phyloP scores from a whole-genome alignment of 2,797 vertebrate species.

The Myotis planiceps region DNA sequence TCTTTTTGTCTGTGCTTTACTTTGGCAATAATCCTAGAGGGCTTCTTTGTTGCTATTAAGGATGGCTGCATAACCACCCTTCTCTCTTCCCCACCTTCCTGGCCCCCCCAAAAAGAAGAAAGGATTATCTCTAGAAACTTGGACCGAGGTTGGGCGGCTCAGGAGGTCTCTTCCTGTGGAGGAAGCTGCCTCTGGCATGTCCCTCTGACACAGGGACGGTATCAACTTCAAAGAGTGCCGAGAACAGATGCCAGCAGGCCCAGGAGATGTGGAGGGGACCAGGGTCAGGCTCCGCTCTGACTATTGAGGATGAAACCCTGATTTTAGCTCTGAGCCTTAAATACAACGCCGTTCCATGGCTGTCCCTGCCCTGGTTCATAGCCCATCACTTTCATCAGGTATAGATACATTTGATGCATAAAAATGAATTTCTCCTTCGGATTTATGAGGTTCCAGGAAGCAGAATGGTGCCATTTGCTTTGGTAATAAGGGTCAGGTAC shows the following conservation, averaged over 20 bases:
- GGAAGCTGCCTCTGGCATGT: slow-evolving; percentile 83
- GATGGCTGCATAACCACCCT: neutral
- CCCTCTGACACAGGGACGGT: slow-evolving; percentile 66
- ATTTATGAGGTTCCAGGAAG: neutral
- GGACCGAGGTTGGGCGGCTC: slow-evolving; percentile 71
- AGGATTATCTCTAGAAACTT: slow-evolving; percentile 79
- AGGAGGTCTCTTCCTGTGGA: slow-evolving; percentile 85
- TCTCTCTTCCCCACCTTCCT: neutral
- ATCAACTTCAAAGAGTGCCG: slow-evolving; percentile 84
- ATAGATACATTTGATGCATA: neutral
- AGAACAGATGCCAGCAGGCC: slow-evolving; percentile 46
- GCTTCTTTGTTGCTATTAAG: slow-evolving; percentile 65
- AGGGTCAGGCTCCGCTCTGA: slow-evolving; percentile 69
- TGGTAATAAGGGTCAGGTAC: neutral
- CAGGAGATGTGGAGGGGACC: slow-evolving; percentile 72
- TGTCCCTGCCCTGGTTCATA: neutral
- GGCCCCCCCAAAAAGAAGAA: slow-evolving; percentile 68
- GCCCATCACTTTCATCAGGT: neutral
- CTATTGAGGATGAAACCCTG: slow-evolving; percentile 70
- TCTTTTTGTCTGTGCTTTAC: slow-evolving; percentile 61
- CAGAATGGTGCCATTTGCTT: neutral
- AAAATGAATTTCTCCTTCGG: neutral
- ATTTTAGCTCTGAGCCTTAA: slow-evolving; percentile 52
- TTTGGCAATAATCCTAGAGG: slow-evolving; percentile 68
- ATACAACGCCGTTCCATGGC: neutral